Conservation (phyloP, 2,113 vertebrate species). For the Cyanoderma ruficeps region DNA sequence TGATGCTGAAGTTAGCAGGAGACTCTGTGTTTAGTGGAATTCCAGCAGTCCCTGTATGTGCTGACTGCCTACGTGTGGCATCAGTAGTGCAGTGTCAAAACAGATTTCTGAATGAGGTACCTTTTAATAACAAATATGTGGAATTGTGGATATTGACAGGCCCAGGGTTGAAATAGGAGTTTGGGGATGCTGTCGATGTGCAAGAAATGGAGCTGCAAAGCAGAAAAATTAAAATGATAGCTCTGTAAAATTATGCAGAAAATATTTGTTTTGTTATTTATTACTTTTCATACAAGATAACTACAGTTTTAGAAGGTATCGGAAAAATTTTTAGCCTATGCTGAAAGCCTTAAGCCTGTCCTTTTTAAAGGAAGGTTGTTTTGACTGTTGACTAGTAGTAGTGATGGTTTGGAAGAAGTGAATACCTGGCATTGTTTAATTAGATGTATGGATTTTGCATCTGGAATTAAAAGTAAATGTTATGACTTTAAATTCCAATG, state of each 20-base stretch:
- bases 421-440: background rate
- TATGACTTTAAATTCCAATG: background rate
- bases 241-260: background rate
- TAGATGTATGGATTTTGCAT: background rate
- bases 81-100: background rate
- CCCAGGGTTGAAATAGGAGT: background rate
- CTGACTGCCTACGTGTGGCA: fast-evolving
- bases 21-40: background rate
- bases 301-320: background rate
- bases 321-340: background rate
- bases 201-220: background rate
- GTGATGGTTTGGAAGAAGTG: background rate
- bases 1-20: background rate
- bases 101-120: background rate
- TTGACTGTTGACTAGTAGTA: background rate
- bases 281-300: background rate
- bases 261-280: background rate
- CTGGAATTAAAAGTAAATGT: background rate
- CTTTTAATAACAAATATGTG: background rate
- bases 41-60: background rate
- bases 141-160: background rate
- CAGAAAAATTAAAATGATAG: background rate
- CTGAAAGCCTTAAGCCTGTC: background rate
- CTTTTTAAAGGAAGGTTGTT: background rate
- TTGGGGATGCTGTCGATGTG: background rate